Percentiles rank a stretch among this genome's conserved stretches.
Conservation (phyloP, 2,797 vertebrate species). For the Eidolon dupreanum region DNA sequence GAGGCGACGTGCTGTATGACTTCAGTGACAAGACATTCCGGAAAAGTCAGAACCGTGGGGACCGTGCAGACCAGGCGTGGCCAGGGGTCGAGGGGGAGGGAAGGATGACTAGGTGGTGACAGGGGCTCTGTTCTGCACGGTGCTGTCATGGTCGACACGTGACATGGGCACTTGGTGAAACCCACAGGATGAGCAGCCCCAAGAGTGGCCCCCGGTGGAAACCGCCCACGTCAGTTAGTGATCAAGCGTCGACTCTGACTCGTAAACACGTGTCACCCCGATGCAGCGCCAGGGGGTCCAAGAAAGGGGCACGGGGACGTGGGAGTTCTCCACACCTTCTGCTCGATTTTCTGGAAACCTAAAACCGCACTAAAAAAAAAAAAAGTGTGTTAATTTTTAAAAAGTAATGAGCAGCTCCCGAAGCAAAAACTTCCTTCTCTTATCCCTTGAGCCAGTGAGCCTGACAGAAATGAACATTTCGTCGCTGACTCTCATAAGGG, state of each 20-base stretch:
- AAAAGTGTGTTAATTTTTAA: background rate
- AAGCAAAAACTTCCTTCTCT: background rate
- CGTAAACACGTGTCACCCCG: no score
- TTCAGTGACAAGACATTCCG: background rate
- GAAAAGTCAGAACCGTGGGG: background rate
- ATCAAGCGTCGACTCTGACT: rapidly evolving
- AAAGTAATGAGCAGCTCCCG: background rate
- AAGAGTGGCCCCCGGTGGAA: no score
- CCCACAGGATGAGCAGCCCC: rapidly evolving
- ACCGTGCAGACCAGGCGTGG: no score
- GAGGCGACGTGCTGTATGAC: rapidly evolving
- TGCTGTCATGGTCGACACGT: rapidly evolving
- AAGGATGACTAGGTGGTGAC: rapidly evolving
- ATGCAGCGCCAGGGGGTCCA: no score
- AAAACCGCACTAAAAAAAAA: background rate
- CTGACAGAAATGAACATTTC: background rate
- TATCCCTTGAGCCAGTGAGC: no score
- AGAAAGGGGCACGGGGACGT: rapidly evolving
- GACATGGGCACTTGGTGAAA: background rate
- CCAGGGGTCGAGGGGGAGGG: background rate
- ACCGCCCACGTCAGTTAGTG: rapidly evolving
- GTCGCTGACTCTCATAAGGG: background rate
- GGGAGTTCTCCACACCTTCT: no score
- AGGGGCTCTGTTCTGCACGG: rapidly evolving
- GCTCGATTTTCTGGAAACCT: background rate